A percentile compares a stretch with the other conserved stretches of the same genome.
These are phyloP conservation scores for Lordiphosa mommai DNA, from an alignment of 1,140 invertebrate genomes.

Conservation along the genomic window DNA sequence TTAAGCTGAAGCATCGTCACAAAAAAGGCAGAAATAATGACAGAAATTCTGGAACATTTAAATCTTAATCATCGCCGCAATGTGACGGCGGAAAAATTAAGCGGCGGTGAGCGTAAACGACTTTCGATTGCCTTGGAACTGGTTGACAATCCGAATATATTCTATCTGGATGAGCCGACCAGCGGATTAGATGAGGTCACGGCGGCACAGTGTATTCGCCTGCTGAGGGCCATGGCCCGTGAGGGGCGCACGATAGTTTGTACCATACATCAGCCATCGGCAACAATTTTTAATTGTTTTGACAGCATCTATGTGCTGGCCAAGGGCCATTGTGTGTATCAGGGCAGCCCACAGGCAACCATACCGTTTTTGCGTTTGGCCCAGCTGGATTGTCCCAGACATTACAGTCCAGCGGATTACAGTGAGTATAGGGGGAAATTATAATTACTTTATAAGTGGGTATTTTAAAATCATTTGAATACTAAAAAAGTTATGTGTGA, in stretches of 20 bases:
- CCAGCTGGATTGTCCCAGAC: constrained; percentile 86
- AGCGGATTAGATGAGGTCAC: constrained; percentile 93
- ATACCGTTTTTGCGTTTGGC: constrained; percentile 86
- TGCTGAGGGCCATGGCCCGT: constrained; percentile 84
- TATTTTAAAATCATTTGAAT: too few relatives aligned
- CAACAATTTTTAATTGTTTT: constrained; percentile 92
- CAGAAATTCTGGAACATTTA: constrained; percentile 83
- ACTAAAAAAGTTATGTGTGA: too few relatives aligned
- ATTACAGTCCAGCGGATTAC: constrained; percentile 92
- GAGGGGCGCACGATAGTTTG: constrained; percentile 88
- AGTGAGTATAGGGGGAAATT: constrained; percentile 79
- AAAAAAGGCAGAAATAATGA: constrained; percentile 75
- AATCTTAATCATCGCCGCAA: constrained; percentile 84
- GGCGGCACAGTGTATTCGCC: constrained; percentile 89
- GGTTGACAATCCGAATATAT: constrained; percentile 90
- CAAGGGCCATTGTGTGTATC: constrained; percentile 86
- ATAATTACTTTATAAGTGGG: too few relatives aligned
- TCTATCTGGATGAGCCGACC: constrained; percentile 86
- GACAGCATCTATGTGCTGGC: constrained; percentile 87
- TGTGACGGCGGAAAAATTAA: constrained; percentile 84
- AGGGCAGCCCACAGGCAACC: constrained; percentile 85
- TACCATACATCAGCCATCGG: constrained; percentile 91
- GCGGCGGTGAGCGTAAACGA: constrained; percentile 89
- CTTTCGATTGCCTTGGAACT: constrained; percentile 91
- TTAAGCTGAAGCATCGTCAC: constrained; percentile 84